Conservation (phyloP, 2,797 vertebrate genomes). For the Echeneis naucrates region DNA sequence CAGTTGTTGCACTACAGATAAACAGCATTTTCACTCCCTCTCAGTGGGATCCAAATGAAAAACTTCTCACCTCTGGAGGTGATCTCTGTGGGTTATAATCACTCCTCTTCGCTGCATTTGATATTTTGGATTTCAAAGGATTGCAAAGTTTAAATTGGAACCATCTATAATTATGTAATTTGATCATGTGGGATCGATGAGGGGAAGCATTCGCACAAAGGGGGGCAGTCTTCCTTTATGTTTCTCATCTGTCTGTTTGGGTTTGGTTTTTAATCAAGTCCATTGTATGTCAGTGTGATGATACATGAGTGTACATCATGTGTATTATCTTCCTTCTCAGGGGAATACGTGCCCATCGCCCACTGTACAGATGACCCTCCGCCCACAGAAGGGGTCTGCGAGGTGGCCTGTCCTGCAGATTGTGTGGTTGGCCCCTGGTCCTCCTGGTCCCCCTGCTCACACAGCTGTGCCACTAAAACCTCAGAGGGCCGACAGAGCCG, state of each 20-base stretch:
- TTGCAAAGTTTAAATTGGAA: conserved; percentile 13
- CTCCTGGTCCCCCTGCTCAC: conserved; percentile 91
- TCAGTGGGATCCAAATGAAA: conserved; percentile 6
- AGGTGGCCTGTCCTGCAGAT: conserved; percentile 89
- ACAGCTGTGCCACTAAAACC: conserved; percentile 90
- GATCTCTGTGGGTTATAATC: not conserved
- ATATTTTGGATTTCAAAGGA: no score
- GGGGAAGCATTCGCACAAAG: conserved; percentile 1
- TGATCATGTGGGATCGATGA: not conserved
- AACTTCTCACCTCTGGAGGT: not conserved
- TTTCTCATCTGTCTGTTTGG: conserved; percentile 2
- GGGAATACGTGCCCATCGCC: conserved; percentile 79
- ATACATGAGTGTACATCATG: not conserved
- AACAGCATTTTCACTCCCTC: conserved; percentile 9
- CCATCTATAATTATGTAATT: conserved; percentile 6
- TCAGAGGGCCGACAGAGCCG: conserved; percentile 92
- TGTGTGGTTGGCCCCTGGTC: conserved; percentile 93
- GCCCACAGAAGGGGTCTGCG: conserved; percentile 81
- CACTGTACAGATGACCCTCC: conserved; percentile 84
- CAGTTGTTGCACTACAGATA: not conserved
- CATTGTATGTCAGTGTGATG: not conserved
- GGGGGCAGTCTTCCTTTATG: not conserved
- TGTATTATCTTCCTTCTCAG: conserved; percentile 73
- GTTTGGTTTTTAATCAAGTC: not conserved
- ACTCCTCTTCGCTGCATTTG: conserved; percentile 1